Percentiles rank a stretch among this genome's conserved stretches.
Evolutionary conservation across 2,888 invertebrate species (phyloP).

Genomic region (Drosophila yooni): DNA sequence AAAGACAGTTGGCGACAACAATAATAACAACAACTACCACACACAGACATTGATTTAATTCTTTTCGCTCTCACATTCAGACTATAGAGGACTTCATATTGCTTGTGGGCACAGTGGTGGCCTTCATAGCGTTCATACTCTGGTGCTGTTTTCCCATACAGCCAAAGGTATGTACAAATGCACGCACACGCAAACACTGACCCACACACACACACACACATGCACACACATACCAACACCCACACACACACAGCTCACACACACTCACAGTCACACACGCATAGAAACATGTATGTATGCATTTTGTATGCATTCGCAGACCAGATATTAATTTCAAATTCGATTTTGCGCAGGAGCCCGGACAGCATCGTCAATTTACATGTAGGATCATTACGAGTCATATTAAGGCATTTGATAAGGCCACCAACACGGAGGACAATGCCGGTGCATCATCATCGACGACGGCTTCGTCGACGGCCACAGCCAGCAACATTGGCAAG

Average conservation of each 20-base stretch:
- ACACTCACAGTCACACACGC: constrained; percentile 15
- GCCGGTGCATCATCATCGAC: constrained; percentile 5
- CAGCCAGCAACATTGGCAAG: constrained; percentile 3
- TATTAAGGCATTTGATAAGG: constrained; percentile 73
- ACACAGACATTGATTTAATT: constrained; percentile 25
- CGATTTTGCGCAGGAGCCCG: constrained; percentile 76
- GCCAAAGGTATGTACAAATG: constrained; percentile 83
- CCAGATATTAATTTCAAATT: constrained; percentile 19
- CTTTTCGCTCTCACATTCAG: constrained; percentile 77
- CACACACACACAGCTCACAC: constrained; percentile 13
- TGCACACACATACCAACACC: constrained; percentile 1
- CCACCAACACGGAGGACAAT: constrained; percentile 46
- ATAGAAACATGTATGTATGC: constrained; percentile 28
- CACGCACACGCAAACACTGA: constrained; percentile 9
- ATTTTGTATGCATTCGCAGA: constrained; percentile 3
- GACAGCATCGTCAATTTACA: constrained; percentile 84
- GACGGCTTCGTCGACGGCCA: constrained; percentile 5
- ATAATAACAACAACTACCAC: not conserved
- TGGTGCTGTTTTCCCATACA: constrained; percentile 88
- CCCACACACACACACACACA: constrained; percentile 3
- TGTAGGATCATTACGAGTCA: constrained; percentile 83
- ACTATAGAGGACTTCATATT: constrained; percentile 88
- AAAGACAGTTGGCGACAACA: not conserved
- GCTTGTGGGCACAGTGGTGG: constrained; percentile 87
- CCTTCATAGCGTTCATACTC: constrained; percentile 88